Base-by-base conservation (phyloP, 2,797 vertebrate species). In the Cirrhinus mrigala region DNA sequence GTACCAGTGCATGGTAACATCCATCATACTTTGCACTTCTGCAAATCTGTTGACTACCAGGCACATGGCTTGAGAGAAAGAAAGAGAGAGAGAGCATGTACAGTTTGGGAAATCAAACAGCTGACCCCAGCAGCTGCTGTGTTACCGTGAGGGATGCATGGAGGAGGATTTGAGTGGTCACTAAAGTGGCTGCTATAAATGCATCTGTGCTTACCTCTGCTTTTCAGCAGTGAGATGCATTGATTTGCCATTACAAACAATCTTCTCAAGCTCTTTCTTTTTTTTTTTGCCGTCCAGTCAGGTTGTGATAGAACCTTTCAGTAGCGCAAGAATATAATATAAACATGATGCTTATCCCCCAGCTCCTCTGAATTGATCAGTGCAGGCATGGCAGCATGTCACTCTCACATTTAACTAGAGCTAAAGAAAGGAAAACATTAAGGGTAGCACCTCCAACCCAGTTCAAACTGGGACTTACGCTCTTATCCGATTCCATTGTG, bases 1-100 rank as follows among this genome's bases (percentile, higher is more conserved):
- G 98, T 99, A 94, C 89, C 60, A 40, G 37, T 73, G 84, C 82
- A 86, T 83, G 78, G 86, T 69, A 56, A 89, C 82, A 86, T 87
- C 70, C 70, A 87, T 83, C 82, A 87, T 83, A 86, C 82, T 86
- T 87, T 84, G 86, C 81, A 84, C 70, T 85, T 71, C n/a, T 70
- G 79, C 48, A 80, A 73, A 88, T 60, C 66, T 83, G 60, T 85
- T 78, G 71, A 83, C 69, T 71, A 64, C 37, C 16, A 40, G 71
- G 79, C 74, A 58, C 68, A 83, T 64, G 62, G 81, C 70, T 85
- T 83, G 60, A 77, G 44, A 85, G 48, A 75, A 73, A 52, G 83
- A 92, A 48, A 58, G 37, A 79, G 58, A 89, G 90, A 89, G 88
- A 90, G 86, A 90, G 90, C 91, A 90, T 91, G 83, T 86, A 85